Evolutionary conservation across 2,888 invertebrate genomes (phyloP), one percentile per base, ranked within the genome.

Genomic region (Ischnus inquisitorius): DNA sequence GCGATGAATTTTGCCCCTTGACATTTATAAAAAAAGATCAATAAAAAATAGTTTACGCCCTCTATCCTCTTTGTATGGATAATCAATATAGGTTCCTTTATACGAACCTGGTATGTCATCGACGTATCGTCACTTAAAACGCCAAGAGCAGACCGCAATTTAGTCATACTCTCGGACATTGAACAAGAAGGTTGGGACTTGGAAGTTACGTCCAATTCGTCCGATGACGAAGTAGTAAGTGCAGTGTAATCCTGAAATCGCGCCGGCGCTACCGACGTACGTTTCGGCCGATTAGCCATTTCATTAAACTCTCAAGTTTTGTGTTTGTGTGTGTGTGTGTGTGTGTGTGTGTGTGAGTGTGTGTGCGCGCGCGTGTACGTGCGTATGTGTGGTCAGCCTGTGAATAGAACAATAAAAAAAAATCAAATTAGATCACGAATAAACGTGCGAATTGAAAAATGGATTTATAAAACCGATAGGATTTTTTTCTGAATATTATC

Each of bases 231-330:
- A 34, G 39, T 34, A 3, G 2, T 8, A 1, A 62, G 5, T 34
- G 34, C n/a, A n/a, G 5, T n/a, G 62, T 28, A 62, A 62, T 62
- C 62, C 4, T 62, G 28, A n/a, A n/a, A 34, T 14, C 62, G 39
- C 6, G n/a, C 60, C 62, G 34, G 62, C 34, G 34, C 4, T 34
- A 5, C 34, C 5, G 34, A 4, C 5, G 5, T 5, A 4, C 34
- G 34, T 5, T 34, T 34, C 34, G 34, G 34, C 34, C 34, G 34
- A 4, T 34, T 5, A 34, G 34, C 3, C 34, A 34, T 34, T 34
- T 34, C 5, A 34, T 34, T 5, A 34, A 34, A 34, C 2, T n/a
- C n/a, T n/a, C n/a, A n/a, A n/a, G n/a, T n/a, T n/a, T n/a, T n/a
- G n/a, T n/a, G n/a, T n/a, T n/a, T n/a, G n/a, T n/a, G n/a, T n/a